Evolutionary conservation across 2,888 invertebrate species (phyloP).

Genomic region (Lomographa bimaculata): DNA sequence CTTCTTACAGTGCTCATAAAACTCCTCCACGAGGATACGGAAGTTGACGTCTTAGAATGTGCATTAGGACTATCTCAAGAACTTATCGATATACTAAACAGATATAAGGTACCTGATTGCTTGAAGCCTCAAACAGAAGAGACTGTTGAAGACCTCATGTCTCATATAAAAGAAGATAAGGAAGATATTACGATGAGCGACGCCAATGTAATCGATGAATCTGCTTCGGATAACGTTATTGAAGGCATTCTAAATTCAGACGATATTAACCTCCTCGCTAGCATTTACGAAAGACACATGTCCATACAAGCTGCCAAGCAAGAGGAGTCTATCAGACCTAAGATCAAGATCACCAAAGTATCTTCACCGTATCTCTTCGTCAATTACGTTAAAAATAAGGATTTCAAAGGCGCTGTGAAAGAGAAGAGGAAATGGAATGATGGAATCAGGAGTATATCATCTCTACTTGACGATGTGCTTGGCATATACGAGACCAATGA

Average conservation of each 20-base stretch:
- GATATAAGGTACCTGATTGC: slow-evolving; percentile 76
- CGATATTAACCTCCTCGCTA: slow-evolving; percentile 85
- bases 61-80: slow-evolving; percentile 82
- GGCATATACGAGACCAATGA: slow-evolving; percentile 79
- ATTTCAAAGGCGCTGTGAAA: slow-evolving; percentile 84
- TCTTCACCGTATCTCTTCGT: slow-evolving; percentile 85
- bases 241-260: slow-evolving; percentile 85
- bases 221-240: slow-evolving; percentile 80
- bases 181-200: slow-evolving; percentile 41
- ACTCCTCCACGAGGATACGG: slow-evolving; percentile 87
- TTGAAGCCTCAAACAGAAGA: slow-evolving; percentile 47
- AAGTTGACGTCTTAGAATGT: slow-evolving; percentile 87
- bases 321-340: slow-evolving; percentile 45
- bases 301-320: slow-evolving; percentile 50
- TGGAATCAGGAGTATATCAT: slow-evolving; percentile 86
- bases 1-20: slow-evolving; percentile 88
- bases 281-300: slow-evolving; percentile 84
- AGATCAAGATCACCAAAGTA: slow-evolving; percentile 52
- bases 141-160: slow-evolving; percentile 50
- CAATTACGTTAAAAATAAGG: slow-evolving; percentile 76
- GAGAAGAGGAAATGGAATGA: slow-evolving; percentile 87
- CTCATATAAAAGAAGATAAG: slow-evolving; percentile 46
- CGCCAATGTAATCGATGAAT: slow-evolving; percentile 23
- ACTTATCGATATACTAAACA: slow-evolving; percentile 79
- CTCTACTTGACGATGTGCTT: slow-evolving; percentile 89